phyloP scores from a whole-genome alignment of 2,113 vertebrate species.

The Illadopsis cleaveri region DNA sequence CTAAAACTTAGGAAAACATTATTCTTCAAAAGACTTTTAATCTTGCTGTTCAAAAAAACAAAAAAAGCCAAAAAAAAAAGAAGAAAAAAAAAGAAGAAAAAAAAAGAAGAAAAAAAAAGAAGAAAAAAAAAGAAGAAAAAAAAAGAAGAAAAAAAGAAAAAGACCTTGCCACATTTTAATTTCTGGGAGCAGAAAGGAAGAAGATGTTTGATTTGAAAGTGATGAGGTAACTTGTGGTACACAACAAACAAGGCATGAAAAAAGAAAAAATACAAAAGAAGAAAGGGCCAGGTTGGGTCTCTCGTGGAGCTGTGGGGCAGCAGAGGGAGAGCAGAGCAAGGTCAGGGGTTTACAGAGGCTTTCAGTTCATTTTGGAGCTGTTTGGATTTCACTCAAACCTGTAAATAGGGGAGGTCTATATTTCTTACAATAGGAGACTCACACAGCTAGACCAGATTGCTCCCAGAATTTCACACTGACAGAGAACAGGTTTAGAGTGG shows the following conservation, averaged over 20 bases:
- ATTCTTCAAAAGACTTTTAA: slow-evolving; percentile 74
- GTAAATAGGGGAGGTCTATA: background rate
- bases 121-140: background rate
- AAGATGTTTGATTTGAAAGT: background rate
- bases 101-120: too few species aligned
- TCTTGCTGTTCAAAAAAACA: slow-evolving; percentile 50
- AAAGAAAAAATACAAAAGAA: background rate
- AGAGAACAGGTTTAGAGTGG: background rate
- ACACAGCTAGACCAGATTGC: background rate
- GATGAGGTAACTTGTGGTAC: background rate
- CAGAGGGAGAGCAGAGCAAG: slow-evolving; percentile 12
- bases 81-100: too few species aligned
- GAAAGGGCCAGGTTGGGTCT: background rate
- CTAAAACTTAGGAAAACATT: slow-evolving; percentile 78
- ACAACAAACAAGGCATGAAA: background rate
- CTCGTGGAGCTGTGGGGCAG: background rate
- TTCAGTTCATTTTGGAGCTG: rapidly evolving
- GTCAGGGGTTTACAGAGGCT: background rate
- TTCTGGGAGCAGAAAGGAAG: slow-evolving; percentile 29
- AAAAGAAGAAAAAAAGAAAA: background rate
- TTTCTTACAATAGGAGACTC: background rate
- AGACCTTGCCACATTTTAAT: slow-evolving; percentile 37
- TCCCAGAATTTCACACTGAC: background rate
- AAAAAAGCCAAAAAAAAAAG: background rate
- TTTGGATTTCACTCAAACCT: background rate